These are phyloP conservation scores for Darevskia nairensis DNA, from an alignment of 2,797 vertebrate species.

Conservation along the genomic window DNA sequence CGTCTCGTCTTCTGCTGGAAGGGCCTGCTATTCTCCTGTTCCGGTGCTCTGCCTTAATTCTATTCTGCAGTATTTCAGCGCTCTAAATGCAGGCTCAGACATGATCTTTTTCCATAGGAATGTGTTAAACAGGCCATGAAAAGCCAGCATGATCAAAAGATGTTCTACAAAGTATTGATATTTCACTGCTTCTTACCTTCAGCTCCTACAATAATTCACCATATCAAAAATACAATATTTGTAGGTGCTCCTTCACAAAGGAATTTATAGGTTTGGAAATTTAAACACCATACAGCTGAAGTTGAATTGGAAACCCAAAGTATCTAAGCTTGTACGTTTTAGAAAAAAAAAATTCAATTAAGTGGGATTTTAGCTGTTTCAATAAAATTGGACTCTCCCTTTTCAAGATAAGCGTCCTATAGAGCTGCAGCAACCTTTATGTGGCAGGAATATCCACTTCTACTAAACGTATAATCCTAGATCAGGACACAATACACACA, in stretches of 20 bases:
- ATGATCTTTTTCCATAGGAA: slow-evolving; percentile 71
- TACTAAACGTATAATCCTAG: slow-evolving; percentile 97
- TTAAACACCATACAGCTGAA: slow-evolving; percentile 88
- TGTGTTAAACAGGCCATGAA: slow-evolving; percentile 73
- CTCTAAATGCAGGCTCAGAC: slow-evolving; percentile 50
- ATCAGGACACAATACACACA: slow-evolving; percentile 92
- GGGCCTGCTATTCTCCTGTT: slow-evolving; percentile 39
- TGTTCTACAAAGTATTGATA: slow-evolving; percentile 70
- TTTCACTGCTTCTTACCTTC: slow-evolving; percentile 72
- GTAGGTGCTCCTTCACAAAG: slow-evolving; percentile 89
- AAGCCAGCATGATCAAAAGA: slow-evolving; percentile 71
- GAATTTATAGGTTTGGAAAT: slow-evolving; percentile 89
- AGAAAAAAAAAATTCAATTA: slow-evolving; percentile 98
- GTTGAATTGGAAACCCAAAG: slow-evolving; percentile 97
- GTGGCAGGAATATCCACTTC: slow-evolving; percentile 90
- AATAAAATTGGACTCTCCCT: slow-evolving; percentile 95
- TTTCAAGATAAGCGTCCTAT: slow-evolving; percentile 93
- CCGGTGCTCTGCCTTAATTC: slow-evolving; percentile 61
- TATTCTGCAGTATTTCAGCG: slow-evolving; percentile 57
- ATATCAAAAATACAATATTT: slow-evolving; percentile 87
- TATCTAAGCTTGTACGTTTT: slow-evolving; percentile 96
- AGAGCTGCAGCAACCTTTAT: slow-evolving; percentile 86
- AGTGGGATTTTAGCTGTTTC: slow-evolving; percentile 99
- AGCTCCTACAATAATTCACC: slow-evolving; percentile 72
- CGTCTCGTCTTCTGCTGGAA: slow-evolving; percentile 36